phyloP scores from a whole-genome alignment of 2,888 invertebrate species.

The Pyrrhia umbra region DNA sequence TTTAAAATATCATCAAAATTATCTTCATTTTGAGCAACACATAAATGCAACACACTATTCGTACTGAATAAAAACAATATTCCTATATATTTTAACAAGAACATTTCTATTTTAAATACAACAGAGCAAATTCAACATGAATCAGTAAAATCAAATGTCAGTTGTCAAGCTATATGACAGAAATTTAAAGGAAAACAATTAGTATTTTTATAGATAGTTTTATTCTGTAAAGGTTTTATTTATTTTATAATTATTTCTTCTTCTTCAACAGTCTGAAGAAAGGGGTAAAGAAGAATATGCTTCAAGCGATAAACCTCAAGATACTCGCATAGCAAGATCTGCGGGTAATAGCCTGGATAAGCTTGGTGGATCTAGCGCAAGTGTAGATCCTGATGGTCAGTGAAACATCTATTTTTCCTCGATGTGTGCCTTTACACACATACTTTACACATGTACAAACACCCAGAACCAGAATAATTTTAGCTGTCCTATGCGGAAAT shows the following conservation, averaged over 20 bases:
- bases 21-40: conserved; percentile 11
- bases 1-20: conserved; percentile 17
- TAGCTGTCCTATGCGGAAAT: too few species aligned
- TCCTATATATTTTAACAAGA: neutral
- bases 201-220: neutral
- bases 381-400: conserved; percentile 90
- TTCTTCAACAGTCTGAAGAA: conserved; percentile 91
- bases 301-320: conserved; percentile 86
- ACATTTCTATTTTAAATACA: conserved; percentile 15
- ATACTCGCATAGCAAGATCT: conserved; percentile 91
- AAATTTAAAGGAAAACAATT: neutral
- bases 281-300: conserved; percentile 92
- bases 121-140: neutral
- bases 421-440: neutral
- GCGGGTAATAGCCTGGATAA: conserved; percentile 93
- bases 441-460: too few species aligned
- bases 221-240: neutral
- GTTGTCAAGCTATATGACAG: neutral
- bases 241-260: neutral
- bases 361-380: conserved; percentile 92
- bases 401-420: conserved; percentile 24
- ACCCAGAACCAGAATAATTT: too few species aligned
- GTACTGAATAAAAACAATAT: conserved; percentile 3
- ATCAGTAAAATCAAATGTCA: neutral
- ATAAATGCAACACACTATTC: neutral